Conservation (phyloP, 1,140 invertebrate species). For the Pissodes strobi region DNA sequence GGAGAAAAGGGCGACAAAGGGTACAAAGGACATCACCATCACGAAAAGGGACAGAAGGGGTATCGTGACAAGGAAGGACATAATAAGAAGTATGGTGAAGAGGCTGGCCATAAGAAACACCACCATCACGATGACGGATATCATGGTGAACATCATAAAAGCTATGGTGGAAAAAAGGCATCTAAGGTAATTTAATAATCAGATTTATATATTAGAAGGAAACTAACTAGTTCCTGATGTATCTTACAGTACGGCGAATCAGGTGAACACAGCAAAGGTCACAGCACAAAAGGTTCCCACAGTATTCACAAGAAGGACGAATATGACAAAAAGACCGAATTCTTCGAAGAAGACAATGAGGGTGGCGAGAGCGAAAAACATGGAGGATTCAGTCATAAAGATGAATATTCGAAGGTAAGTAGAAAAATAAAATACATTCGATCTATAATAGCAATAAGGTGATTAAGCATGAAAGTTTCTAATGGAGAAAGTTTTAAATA, state of each 20-base stretch:
- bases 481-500: no score
- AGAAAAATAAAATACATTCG: background rate
- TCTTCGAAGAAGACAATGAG: constrained; percentile 73
- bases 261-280: constrained; percentile 70
- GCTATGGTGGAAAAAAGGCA: constrained; percentile 66
- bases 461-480: no score
- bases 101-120: constrained; percentile 66
- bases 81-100: constrained; percentile 64
- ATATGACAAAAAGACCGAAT: constrained; percentile 73
- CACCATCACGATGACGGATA: constrained; percentile 70
- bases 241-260: constrained; percentile 63
- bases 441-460: no score
- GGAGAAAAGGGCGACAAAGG: constrained; percentile 63
- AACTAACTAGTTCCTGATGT: background rate
- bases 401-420: constrained; percentile 60
- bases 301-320: constrained; percentile 75
- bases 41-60: constrained; percentile 68
- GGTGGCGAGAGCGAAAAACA: constrained; percentile 67
- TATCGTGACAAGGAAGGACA: constrained; percentile 69
- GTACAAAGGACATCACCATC: constrained; percentile 63
- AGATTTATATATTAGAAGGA: no score
- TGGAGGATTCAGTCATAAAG: constrained; percentile 63
- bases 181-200: constrained; percentile 31
- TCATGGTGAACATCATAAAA: constrained; percentile 67
- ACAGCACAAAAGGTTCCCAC: constrained; percentile 73